A percentile compares a stretch with the other conserved stretches of the same genome.
Conservation (phyloP, 1,140 invertebrate genomes). For the Lysiphlebus fabarum region DNA sequence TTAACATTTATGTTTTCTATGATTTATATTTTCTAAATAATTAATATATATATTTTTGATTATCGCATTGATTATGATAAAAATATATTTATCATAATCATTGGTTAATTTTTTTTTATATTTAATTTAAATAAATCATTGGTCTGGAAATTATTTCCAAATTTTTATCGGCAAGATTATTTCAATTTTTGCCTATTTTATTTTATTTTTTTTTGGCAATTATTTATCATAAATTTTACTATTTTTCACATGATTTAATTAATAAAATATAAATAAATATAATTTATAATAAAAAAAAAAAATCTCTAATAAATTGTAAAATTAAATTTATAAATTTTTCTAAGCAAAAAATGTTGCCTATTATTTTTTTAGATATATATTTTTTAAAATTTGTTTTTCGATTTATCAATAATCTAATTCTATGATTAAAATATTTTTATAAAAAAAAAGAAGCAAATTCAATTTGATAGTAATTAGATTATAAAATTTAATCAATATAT, state of each 20-base stretch:
- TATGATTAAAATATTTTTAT: background rate
- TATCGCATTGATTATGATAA: slow-evolving; percentile 17
- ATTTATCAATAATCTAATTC: background rate
- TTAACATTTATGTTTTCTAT: slow-evolving; percentile 35
- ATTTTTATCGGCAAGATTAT: background rate
- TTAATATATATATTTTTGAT: slow-evolving; percentile 19
- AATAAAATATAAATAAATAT: background rate
- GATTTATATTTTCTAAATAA: slow-evolving; percentile 22
- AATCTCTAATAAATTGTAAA: background rate
- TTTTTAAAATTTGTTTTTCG: no score
- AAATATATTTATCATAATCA: slow-evolving; percentile 8
- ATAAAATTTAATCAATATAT: no score
- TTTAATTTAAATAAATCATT: slow-evolving; percentile 9
- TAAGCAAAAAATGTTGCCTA: background rate
- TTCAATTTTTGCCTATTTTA: background rate
- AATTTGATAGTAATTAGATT: no score
- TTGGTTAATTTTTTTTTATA: no score
- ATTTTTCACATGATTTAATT: background rate
- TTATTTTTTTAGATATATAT: no score
- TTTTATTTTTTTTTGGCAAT: slow-evolving; percentile 6
- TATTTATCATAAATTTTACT: no score
- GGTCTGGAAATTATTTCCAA: no score
- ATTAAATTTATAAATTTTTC: background rate
- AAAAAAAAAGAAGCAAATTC: no score
- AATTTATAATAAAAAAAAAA: background rate